Percentiles rank a stretch among this genome's conserved stretches.
Evolutionary conservation across 2,888 invertebrate species (phyloP).

Genomic region (Lypha dubia): DNA sequence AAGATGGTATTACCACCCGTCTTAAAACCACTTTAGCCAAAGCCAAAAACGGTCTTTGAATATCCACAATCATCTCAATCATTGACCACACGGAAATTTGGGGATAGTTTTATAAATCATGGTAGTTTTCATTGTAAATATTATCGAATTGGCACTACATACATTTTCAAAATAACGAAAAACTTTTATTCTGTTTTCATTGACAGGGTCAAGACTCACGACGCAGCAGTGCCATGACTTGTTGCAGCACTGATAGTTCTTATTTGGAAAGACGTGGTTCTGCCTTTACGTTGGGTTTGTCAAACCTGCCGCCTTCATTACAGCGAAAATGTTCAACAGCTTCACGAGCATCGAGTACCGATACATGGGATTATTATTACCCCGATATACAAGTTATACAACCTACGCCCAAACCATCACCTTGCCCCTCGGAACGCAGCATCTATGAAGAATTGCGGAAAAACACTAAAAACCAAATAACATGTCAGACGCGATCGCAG

Average conservation of each 20-base stretch:
- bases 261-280: conserved; percentile 92
- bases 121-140: conserved; percentile 58
- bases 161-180: neutral
- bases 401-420: conserved; percentile 92
- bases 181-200: neutral
- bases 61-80: conserved; percentile 51
- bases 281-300: conserved; percentile 89
- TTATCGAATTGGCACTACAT: neutral
- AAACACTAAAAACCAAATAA: conserved; percentile 52
- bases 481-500: conserved; percentile 44
- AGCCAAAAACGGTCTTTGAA: conserved; percentile 39
- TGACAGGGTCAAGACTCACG: conserved; percentile 84
- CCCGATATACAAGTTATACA: conserved; percentile 89
- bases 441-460: conserved; percentile 76
- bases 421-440: conserved; percentile 87
- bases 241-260: conserved; percentile 93
- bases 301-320: conserved; percentile 84
- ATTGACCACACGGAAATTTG: conserved; percentile 51
- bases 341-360: conserved; percentile 81
- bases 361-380: conserved; percentile 85
- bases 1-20: conserved; percentile 42
- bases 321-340: conserved; percentile 81
- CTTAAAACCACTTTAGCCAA: conserved; percentile 40
- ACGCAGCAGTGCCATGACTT: conserved; percentile 91
- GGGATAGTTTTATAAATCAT: conserved; percentile 55